Evolutionary conservation across 2,797 vertebrate species (phyloP).

Genomic region (Anabas testudineus): DNA sequence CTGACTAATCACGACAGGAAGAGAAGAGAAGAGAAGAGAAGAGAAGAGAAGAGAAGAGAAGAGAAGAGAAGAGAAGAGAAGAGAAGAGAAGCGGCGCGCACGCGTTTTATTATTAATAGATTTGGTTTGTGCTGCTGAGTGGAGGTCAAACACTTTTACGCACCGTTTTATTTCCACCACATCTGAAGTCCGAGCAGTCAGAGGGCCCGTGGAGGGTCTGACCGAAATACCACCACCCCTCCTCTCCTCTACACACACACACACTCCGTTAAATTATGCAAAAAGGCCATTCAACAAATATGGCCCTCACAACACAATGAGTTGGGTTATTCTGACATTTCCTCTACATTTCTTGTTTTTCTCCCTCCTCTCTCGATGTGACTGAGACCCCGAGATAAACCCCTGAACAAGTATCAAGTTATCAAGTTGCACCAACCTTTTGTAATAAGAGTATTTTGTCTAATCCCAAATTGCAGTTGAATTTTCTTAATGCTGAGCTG

Average conservation of each 20-base stretch:
- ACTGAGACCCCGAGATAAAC: conserved; percentile 80
- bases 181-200: conserved; percentile 62
- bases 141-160: conserved; percentile 53
- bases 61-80: too few species aligned
- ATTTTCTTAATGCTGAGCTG: conserved; percentile 91
- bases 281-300: conserved; percentile 81
- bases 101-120: not conserved
- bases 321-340: conserved; percentile 70
- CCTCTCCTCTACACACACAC: conserved; percentile 36
- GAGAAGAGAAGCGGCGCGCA: too few species aligned
- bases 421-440: conserved; percentile 87
- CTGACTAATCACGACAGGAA: too few species aligned
- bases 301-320: conserved; percentile 72
- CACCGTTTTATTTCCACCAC: conserved; percentile 60
- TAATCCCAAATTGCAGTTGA: conserved; percentile 94
- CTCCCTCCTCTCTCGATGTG: conserved; percentile 58
- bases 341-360: conserved; percentile 71
- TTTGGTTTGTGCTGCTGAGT: conserved; percentile 18
- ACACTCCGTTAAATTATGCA: conserved; percentile 75
- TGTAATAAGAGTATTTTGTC: conserved; percentile 92
- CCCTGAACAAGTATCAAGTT: conserved; percentile 86
- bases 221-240: conserved; percentile 64
- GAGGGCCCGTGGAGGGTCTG: conserved; percentile 51
- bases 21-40: too few species aligned
- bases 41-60: too few species aligned